Evolutionary conservation across 2,888 invertebrate species (phyloP).

Genomic region (Eutolmus rufibarbis): DNA sequence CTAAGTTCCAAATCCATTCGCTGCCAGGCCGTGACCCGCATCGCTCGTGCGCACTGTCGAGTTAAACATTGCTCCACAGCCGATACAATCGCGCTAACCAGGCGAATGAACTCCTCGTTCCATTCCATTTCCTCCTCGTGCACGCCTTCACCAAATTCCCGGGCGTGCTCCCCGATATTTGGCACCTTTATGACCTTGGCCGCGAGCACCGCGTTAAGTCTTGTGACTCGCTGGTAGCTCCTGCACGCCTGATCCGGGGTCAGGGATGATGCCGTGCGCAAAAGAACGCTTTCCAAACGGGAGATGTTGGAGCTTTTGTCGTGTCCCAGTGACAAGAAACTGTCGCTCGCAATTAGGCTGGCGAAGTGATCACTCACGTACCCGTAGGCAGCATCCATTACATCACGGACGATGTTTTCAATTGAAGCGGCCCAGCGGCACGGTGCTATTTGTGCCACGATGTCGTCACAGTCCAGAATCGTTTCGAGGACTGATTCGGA

Average conservation of each 20-base stretch:
- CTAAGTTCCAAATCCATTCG: conserved; percentile 70
- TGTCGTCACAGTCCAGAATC: conserved; percentile 83
- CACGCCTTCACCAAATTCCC: conserved; percentile 54
- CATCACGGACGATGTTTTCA: conserved; percentile 77
- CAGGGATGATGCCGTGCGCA: conserved; percentile 79
- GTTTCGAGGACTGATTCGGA: conserved; percentile 83
- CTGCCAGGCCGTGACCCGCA: conserved; percentile 71
- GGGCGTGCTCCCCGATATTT: conserved; percentile 56
- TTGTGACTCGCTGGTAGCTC: conserved; percentile 68
- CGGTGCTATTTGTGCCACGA: conserved; percentile 77
- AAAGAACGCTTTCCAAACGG: conserved; percentile 79
- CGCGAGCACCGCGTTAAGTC: conserved; percentile 60
- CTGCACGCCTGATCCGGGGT: conserved; percentile 84
- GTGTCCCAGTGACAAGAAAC: conserved; percentile 72
- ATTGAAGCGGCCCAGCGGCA: conserved; percentile 80
- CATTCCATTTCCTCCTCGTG: conserved; percentile 63
- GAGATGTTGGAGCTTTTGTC: conserved; percentile 78
- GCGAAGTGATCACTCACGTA: conserved; percentile 81
- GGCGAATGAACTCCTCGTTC: conserved; percentile 66
- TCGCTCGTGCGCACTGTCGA: conserved; percentile 72
- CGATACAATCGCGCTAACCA: conserved; percentile 70
- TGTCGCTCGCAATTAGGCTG: conserved; percentile 73
- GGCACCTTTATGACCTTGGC: conserved; percentile 62
- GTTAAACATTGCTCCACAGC: conserved; percentile 76
- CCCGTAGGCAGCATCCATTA: conserved; percentile 81